Evolutionary conservation across 2,113 vertebrate genomes (phyloP).

Genomic region (Lasiurus borealis): DNA sequence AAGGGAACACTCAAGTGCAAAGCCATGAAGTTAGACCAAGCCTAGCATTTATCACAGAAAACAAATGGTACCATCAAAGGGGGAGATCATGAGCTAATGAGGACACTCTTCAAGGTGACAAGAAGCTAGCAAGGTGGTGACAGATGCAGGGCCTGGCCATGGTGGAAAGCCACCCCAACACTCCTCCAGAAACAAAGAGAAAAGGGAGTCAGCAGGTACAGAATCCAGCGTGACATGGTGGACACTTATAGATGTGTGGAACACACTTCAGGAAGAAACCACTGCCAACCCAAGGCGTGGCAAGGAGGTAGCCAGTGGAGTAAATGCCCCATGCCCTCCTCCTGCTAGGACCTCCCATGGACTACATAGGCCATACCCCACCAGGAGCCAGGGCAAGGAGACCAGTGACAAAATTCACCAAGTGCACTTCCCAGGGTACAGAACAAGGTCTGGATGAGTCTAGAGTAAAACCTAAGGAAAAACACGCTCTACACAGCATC

Average conservation of each 20-base stretch:
- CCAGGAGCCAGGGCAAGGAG: accelerated
- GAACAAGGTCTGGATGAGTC: no score
- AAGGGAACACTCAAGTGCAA: not conserved
- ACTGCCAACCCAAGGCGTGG: not conserved
- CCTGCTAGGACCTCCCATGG: accelerated
- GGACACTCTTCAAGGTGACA: not conserved
- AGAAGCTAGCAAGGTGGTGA: not conserved
- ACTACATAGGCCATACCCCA: not conserved
- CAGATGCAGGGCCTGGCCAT: not conserved
- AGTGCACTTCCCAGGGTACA: accelerated
- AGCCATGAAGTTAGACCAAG: not conserved
- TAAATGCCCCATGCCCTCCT: not conserved
- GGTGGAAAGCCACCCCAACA: not conserved
- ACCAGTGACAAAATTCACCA: not conserved
- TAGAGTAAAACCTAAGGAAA: not conserved
- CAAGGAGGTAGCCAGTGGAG: not conserved
- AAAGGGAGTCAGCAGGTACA: not conserved
- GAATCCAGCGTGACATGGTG: not conserved
- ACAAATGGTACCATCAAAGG: not conserved
- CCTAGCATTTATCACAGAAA: not conserved
- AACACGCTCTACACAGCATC: accelerated
- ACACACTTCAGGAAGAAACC: not conserved
- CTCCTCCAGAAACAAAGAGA: not conserved
- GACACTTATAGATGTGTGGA: not conserved
- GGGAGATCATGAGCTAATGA: accelerated